Conservation (phyloP, 2,113 vertebrate species). For the Nerophis lumbriciformis region DNA sequence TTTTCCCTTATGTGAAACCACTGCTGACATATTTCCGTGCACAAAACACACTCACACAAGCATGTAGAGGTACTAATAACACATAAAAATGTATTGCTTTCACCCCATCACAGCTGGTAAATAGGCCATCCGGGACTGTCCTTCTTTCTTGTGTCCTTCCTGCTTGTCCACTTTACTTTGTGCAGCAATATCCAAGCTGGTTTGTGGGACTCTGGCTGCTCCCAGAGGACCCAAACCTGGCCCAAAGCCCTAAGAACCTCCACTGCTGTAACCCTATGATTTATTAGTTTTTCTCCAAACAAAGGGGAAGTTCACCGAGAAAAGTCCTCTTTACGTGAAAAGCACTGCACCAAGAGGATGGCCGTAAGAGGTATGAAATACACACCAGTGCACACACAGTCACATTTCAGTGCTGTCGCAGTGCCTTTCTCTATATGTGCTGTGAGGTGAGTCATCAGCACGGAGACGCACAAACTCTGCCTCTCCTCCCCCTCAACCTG, state of each 20-base stretch:
- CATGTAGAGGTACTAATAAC: slow-evolving; percentile 33
- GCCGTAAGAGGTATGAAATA: slow-evolving; percentile 47
- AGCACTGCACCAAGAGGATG: slow-evolving; percentile 65
- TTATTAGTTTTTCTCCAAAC: slow-evolving; percentile 66
- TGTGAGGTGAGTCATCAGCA: slow-evolving; percentile 73
- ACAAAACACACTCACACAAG: slow-evolving; percentile 1
- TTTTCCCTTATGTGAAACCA: slow-evolving; percentile 62
- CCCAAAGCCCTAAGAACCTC: slow-evolving; percentile 59
- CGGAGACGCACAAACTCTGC: slow-evolving; percentile 56
- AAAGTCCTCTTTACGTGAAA: slow-evolving; percentile 66
- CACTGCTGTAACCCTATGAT: slow-evolving; percentile 60
- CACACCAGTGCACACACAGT: slow-evolving; percentile 36
- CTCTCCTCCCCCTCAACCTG: slow-evolving; percentile 46
- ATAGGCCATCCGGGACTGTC: slow-evolving; percentile 67
- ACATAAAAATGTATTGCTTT: slow-evolving; percentile 23
- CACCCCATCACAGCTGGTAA: slow-evolving; percentile 28
- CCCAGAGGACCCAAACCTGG: slow-evolving; percentile 61
- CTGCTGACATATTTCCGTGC: slow-evolving; percentile 52
- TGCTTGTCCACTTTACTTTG: slow-evolving; percentile 46
- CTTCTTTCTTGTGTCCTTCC: slow-evolving; percentile 65
- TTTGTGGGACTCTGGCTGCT: slow-evolving; percentile 61
- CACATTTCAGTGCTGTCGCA: slow-evolving; percentile 71
- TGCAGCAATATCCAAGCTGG: slow-evolving; percentile 52
- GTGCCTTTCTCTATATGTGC: slow-evolving; percentile 62
- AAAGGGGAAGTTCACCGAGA: slow-evolving; percentile 65